These are phyloP conservation scores for Heliornis fulica DNA, from an alignment of 2,113 vertebrate species.

Conservation along the genomic window DNA sequence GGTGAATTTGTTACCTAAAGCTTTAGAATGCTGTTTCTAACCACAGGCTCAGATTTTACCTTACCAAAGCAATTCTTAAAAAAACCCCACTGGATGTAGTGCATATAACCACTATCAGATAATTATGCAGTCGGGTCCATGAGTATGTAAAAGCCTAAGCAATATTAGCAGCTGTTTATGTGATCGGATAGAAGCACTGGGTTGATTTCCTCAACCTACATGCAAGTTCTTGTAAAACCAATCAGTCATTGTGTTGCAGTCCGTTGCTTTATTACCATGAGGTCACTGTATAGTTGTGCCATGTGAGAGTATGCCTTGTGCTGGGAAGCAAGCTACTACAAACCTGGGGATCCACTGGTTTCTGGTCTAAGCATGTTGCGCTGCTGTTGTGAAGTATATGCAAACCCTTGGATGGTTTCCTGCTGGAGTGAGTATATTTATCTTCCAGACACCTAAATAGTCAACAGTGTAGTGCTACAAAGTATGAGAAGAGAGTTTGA, in stretches of 20 bases:
- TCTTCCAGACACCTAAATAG: background rate
- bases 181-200: background rate
- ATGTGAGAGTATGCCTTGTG: background rate
- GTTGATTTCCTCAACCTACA: background rate
- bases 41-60: background rate
- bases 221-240: background rate
- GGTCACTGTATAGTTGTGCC: background rate
- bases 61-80: background rate
- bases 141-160: background rate
- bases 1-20: background rate
- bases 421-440: background rate
- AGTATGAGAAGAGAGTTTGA: background rate
- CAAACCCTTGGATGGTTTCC: background rate
- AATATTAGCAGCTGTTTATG: background rate
- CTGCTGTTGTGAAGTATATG: background rate
- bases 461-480: background rate
- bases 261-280: background rate
- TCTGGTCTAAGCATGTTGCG: accelerated
- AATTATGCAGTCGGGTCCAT: background rate
- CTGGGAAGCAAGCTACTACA: background rate
- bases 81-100: background rate
- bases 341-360: background rate
- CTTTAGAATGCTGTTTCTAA: background rate
- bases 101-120: background rate
- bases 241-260: background rate